Percentiles rank a stretch among this genome's conserved stretches.
These are phyloP conservation scores for Centropus bengalensis DNA, from an alignment of 2,113 vertebrate species.

Conservation along the genomic window DNA sequence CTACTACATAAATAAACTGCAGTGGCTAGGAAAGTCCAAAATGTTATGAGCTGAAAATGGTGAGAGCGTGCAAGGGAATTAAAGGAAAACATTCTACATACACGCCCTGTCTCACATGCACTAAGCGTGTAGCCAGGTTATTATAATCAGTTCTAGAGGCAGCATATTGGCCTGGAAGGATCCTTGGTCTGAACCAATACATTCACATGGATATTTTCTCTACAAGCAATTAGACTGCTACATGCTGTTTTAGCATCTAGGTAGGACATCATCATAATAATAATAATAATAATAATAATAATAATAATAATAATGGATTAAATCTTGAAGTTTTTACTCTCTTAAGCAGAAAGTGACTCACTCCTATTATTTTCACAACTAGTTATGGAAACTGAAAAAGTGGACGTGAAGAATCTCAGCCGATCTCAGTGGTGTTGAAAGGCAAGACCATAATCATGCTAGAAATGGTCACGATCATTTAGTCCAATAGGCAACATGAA, in stretches of 20 bases:
- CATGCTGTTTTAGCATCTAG: neutral
- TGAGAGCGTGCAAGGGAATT: neutral
- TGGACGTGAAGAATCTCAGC: conserved; percentile 11
- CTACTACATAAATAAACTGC: neutral
- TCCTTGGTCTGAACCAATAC: neutral
- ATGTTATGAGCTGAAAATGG: neutral
- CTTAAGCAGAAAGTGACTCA: neutral
- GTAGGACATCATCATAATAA: neutral
- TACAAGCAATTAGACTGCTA: neutral
- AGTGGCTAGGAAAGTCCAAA: neutral
- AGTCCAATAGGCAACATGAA: neutral
- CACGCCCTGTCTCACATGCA: neutral
- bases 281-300: neutral
- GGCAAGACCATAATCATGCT: neutral
- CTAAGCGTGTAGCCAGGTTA: neutral
- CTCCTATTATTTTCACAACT: neutral
- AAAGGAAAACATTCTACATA: neutral
- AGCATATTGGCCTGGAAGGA: neutral
- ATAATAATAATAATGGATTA: too few species aligned
- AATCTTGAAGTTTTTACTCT: neutral
- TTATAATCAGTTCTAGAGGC: neutral
- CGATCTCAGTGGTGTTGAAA: neutral
- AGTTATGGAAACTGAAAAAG: neutral
- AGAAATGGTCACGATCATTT: neutral
- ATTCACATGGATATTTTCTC: neutral